These are phyloP conservation scores for Edolisoma coerulescens DNA, from an alignment of 2,113 vertebrate species.

Conservation along the genomic window DNA sequence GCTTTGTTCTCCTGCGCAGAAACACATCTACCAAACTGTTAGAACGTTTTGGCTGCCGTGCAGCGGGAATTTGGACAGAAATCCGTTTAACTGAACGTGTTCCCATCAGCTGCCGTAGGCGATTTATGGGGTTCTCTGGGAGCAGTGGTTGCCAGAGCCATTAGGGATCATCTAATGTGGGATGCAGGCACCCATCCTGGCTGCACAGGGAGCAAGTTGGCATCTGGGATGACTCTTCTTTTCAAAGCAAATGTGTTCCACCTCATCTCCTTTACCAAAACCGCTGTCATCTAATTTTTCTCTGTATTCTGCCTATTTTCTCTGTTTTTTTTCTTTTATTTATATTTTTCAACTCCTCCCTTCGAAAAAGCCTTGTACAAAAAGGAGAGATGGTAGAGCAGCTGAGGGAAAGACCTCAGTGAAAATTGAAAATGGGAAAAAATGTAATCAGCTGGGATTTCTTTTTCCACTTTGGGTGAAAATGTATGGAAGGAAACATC, in stretches of 20 bases:
- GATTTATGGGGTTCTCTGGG: not conserved
- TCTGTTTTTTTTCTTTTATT: not conserved
- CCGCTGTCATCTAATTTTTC: not conserved
- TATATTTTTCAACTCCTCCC: not conserved
- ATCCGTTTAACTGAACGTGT: accelerated
- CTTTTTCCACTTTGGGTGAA: not conserved
- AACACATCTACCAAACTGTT: not conserved
- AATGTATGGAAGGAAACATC: not conserved
- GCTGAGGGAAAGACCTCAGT: not conserved
- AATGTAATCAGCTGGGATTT: not conserved
- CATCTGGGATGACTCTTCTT: not conserved
- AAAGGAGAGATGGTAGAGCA: not conserved
- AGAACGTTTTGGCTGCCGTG: not conserved
- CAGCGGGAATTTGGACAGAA: not conserved
- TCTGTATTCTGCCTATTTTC: not conserved
- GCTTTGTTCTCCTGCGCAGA: not conserved
- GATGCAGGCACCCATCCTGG: not conserved
- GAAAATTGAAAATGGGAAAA: not conserved
- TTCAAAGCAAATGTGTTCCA: not conserved
- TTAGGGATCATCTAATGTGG: not conserved
- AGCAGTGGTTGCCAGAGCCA: not conserved
- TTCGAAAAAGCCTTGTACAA: not conserved
- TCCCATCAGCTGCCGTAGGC: not conserved
- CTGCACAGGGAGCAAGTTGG: not conserved
- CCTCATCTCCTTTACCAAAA: not conserved